Evolutionary conservation across 92 coral and sea anemone species (phyloP).

Genomic region (Montipora capitata): DNA sequence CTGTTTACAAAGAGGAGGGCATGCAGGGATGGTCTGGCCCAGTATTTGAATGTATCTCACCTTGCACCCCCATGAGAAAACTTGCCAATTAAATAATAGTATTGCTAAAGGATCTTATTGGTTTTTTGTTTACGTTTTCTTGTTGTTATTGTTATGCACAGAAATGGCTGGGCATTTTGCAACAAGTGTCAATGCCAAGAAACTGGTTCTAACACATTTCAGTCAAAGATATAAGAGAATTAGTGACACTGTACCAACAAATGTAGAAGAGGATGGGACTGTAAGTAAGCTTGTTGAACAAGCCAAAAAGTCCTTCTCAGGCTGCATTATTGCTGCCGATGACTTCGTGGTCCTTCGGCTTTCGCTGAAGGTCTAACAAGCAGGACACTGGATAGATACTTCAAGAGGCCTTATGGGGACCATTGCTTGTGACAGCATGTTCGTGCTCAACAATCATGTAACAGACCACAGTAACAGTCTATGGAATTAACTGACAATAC

Average conservation of each 20-base stretch:
- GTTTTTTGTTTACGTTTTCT: neutral
- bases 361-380: neutral
- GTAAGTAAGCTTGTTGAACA: conserved; percentile 78
- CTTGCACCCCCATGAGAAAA: no score
- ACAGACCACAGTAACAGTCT: no score
- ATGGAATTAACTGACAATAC: no score
- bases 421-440: no score
- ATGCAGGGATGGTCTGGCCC: no score
- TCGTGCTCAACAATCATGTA: no score
- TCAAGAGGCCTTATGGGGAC: no score
- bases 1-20: no score
- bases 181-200: conserved; percentile 76
- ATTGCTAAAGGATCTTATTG: no score
- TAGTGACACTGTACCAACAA: conserved; percentile 25
- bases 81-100: no score
- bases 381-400: neutral
- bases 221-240: conserved; percentile 92
- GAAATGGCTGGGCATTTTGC: conserved; percentile 97
- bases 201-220: conserved; percentile 92
- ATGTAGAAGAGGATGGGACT: conserved; percentile 17
- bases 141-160: neutral
- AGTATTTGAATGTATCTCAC: no score
- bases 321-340: conserved; percentile 87
- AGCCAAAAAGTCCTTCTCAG: conserved; percentile 77
- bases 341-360: conserved; percentile 66